Evolutionary conservation across 2,797 vertebrate genomes (phyloP), one percentile per base, ranked within the genome.

Genomic region (Protosalanx chinensis): DNA sequence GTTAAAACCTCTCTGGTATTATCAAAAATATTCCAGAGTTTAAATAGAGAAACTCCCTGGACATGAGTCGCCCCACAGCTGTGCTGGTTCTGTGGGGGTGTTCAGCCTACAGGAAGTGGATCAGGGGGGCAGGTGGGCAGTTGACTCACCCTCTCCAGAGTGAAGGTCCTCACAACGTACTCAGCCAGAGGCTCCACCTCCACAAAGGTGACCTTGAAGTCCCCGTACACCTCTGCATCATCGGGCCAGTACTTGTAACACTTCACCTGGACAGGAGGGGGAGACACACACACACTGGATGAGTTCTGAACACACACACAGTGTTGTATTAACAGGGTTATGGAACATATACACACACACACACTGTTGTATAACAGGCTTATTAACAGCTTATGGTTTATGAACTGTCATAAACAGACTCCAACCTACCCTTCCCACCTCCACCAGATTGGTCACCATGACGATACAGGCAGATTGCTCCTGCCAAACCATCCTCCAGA

Each of bases 401-500:
- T 27, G 23, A 27, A 27, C 23, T 1, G 23, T 27, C 23, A 27
- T 27, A 27, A 27, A 27, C 23, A 27, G 76, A 71, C 76, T 76
- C 65, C 62, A 80, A 89, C 95, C 90, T 93, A 99, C 98, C 94
- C 98, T 93, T 86, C 98, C 98, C 76, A 99, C 98, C 85, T 99
- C 98, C 82, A 99, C 98, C 88, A 99, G 92, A 88, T 99, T 99
- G 84, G 98, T 99, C 80, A 99, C 97, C 98, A 99, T 99, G 79
- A 99, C 97, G 68, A 99, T 93, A 79, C 97, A 99, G 77, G 95
- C 97, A 0, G 98, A 99, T 79, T 99, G 98, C 69, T 99, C 98
- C 87, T 99, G 98, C 98, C 98, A 99, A 85, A 96, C 94, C 98
- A 99, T 99, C 87, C 98, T 96, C 98, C 98, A 99, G 88, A 99